phyloP scores from a whole-genome alignment of 2,113 vertebrate species.

The Tonatia bakeri region DNA sequence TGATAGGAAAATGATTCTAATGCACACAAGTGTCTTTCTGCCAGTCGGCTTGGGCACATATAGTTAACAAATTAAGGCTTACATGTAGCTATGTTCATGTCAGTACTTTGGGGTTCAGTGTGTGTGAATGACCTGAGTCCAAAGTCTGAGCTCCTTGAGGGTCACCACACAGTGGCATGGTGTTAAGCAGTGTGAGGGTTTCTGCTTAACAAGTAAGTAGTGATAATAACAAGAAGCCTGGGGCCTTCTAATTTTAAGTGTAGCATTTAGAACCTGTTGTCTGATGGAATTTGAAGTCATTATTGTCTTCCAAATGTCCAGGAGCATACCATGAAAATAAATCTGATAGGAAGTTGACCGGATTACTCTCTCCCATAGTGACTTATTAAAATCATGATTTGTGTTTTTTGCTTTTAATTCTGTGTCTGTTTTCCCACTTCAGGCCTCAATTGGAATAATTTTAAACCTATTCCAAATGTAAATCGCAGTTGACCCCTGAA shows the following conservation, averaged over 20 bases:
- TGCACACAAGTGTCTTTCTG: background rate
- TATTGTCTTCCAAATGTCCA: background rate
- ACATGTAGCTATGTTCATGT: background rate
- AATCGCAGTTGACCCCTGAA: background rate
- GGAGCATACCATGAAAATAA: background rate
- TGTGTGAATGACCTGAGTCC: background rate
- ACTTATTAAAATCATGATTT: conserved; percentile 24
- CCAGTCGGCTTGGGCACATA: background rate
- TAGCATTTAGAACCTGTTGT: background rate
- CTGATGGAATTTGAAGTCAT: background rate
- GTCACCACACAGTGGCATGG: background rate
- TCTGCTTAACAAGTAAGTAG: background rate
- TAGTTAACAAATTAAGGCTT: background rate
- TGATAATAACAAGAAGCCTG: background rate
- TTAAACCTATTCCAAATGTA: background rate
- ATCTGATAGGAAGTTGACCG: background rate
- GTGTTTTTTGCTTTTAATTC: background rate
- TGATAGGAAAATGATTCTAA: background rate
- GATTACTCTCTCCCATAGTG: background rate
- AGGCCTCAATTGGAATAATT: background rate
- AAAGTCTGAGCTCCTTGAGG: background rate
- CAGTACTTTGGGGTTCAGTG: background rate
- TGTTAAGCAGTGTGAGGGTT: background rate
- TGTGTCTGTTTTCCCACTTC: background rate
- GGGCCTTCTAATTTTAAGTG: background rate